Conservation (phyloP, 2,888 invertebrate species). For the Rosalia funebris region DNA sequence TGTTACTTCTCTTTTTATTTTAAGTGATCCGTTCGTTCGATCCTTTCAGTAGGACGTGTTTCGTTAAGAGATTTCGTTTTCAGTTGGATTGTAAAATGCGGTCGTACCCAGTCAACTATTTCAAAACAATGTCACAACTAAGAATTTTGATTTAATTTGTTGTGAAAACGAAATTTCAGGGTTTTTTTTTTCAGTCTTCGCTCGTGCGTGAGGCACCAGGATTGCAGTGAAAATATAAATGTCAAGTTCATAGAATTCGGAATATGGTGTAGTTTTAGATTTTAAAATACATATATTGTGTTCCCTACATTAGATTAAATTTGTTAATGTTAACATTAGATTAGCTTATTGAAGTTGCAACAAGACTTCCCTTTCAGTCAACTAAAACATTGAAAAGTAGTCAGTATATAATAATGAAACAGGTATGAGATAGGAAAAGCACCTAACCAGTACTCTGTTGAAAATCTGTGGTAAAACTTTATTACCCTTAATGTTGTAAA, state of each 20-base stretch:
- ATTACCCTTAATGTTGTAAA: no score
- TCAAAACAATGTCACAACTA: not conserved
- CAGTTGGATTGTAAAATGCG: not conserved
- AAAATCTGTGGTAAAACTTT: no score
- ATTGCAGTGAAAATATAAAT: not conserved
- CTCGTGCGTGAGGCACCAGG: not conserved
- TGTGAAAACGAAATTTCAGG: slow-evolving; percentile 1
- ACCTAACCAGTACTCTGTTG: no score
- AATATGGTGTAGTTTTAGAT: not conserved
- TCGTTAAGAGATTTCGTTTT: not conserved
- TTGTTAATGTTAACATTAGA: no score
- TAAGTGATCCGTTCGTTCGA: not conserved
- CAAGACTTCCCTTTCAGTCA: no score
- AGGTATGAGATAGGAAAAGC: no score
- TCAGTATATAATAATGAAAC: no score
- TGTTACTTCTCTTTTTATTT: not conserved
- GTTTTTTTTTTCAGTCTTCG: not conserved
- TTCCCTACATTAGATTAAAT: no score
- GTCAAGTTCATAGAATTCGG: not conserved
- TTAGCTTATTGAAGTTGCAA: no score
- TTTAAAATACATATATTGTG: no score
- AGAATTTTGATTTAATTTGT: not conserved
- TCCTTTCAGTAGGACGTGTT: not conserved
- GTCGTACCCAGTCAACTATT: slow-evolving; percentile 8
- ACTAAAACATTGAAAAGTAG: no score